phyloP scores from a whole-genome alignment of 1,140 invertebrate species.

The Nephila pilipes region DNA sequence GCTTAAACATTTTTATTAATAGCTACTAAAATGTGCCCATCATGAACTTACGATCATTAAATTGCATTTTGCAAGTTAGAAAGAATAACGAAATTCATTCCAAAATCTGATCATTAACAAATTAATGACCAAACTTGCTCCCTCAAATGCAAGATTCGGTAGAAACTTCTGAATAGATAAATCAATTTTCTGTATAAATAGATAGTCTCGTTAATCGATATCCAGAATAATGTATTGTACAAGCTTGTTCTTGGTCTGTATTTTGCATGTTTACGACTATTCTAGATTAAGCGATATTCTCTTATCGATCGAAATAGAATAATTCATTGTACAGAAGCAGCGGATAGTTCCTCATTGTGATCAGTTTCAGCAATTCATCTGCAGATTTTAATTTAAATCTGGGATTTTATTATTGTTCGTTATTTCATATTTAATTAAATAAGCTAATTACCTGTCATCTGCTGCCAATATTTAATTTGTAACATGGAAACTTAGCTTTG shows the following conservation, averaged over 20 bases:
- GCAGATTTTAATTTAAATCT: not conserved
- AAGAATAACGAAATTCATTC: not conserved
- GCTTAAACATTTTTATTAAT: too few species aligned
- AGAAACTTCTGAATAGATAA: not conserved
- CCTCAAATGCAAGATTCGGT: not conserved
- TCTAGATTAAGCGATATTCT: not conserved
- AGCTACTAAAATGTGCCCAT: not conserved
- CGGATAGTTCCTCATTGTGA: not conserved
- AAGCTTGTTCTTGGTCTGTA: not conserved
- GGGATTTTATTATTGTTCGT: not conserved
- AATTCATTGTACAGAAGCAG: not conserved
- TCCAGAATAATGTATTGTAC: not conserved
- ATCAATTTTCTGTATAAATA: constrained; percentile 16
- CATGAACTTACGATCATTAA: too few species aligned
- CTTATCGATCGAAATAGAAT: not conserved
- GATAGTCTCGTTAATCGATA: not conserved
- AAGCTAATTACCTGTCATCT: not conserved
- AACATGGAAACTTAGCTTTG: not conserved
- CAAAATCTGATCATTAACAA: too few species aligned
- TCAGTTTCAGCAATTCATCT: not conserved
- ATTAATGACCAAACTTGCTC: not conserved
- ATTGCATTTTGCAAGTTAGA: too few species aligned
- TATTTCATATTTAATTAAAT: not conserved
- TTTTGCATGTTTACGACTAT: constrained; percentile 20
- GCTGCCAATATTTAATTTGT: not conserved